These are phyloP conservation scores for Carterocephalus palaemon DNA, from an alignment of 2,888 invertebrate genomes.

Conservation along the genomic window DNA sequence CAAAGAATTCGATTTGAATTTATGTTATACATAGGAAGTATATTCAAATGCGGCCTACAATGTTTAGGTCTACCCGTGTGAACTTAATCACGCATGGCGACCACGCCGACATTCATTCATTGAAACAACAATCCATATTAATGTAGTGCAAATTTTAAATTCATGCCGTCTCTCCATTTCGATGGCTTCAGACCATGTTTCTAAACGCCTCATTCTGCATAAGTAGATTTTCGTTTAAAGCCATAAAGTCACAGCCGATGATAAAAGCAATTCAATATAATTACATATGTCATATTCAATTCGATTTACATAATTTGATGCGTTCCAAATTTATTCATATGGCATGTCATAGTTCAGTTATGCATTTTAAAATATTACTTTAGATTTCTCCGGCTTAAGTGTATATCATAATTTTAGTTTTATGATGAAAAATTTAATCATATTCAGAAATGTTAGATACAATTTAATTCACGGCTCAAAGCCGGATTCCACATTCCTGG, in stretches of 20 bases:
- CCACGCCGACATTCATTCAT: conserved; percentile 76
- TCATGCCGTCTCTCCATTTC: conserved; percentile 71
- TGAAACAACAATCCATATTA: conserved; percentile 78
- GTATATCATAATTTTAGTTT: conserved; percentile 34
- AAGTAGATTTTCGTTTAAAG: conserved; percentile 70
- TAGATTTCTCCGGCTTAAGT: neutral
- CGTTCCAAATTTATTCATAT: conserved; percentile 17
- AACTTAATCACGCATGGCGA: conserved; percentile 76
- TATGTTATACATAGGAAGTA: conserved; percentile 77
- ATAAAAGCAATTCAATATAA: conserved; percentile 56
- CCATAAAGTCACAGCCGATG: conserved; percentile 64
- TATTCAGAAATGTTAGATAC: conserved; percentile 49
- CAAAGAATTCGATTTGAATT: conserved; percentile 73
- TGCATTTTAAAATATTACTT: too few relatives aligned
- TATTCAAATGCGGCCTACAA: conserved; percentile 76
- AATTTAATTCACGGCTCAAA: conserved; percentile 60
- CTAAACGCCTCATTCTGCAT: conserved; percentile 75
- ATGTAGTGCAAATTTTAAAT: conserved; percentile 78
- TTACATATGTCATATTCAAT: too few relatives aligned
- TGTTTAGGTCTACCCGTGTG: conserved; percentile 75
- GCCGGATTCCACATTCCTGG: conserved; percentile 67
- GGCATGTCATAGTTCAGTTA: neutral
- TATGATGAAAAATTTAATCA: conserved; percentile 46
- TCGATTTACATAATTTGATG: too few relatives aligned
- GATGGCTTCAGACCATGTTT: conserved; percentile 65